phyloP scores from a whole-genome alignment of 2,888 invertebrate genomes.

The Hipparchia semele region DNA sequence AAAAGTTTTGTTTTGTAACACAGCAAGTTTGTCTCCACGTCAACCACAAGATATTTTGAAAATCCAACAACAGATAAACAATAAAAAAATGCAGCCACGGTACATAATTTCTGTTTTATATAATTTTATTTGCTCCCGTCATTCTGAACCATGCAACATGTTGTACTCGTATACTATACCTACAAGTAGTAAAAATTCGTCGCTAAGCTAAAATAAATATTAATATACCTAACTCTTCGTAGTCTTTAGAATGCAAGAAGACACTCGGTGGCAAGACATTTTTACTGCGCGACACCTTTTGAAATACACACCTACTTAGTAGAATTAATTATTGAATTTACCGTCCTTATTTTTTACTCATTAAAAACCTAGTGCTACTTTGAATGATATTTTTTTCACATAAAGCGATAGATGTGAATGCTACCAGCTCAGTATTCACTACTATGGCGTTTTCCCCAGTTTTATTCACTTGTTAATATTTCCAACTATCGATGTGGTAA shows the following conservation, averaged over 20 bases:
- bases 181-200: constrained; percentile 27
- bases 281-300: constrained; percentile 15
- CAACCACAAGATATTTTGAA: constrained; percentile 54
- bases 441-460: background rate
- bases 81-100: constrained; percentile 8
- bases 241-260: constrained; percentile 27
- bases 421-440: constrained; percentile 49
- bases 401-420: constrained; percentile 46
- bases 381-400: background rate
- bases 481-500: constrained; percentile 7
- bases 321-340: constrained; percentile 21
- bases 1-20: constrained; percentile 47
- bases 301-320: constrained; percentile 6
- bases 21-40: constrained; percentile 42
- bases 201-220: constrained; percentile 23
- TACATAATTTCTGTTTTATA: constrained; percentile 18
- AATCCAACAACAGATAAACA: constrained; percentile 38
- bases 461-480: background rate
- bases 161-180: background rate
- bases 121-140: constrained; percentile 12
- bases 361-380: constrained; percentile 1
- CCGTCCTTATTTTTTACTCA: constrained; percentile 30
- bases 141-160: constrained; percentile 21
- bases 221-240: constrained; percentile 22
- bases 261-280: constrained; percentile 1